Conservation (phyloP, 2,888 invertebrate genomes). For the Pardosa pseudoannulata region DNA sequence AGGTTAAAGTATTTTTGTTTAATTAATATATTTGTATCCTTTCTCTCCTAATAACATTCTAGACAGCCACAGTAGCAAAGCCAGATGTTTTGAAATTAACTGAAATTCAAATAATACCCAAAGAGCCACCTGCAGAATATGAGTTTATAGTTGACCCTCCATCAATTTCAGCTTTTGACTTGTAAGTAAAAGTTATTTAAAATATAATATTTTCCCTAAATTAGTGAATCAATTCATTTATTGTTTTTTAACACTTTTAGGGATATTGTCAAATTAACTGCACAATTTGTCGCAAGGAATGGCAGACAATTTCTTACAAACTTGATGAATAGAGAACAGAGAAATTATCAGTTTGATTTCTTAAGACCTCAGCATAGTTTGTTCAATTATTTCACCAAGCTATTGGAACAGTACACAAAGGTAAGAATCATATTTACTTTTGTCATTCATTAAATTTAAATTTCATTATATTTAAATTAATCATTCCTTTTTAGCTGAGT, state of each 20-base stretch:
- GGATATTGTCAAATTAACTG: constrained; percentile 97
- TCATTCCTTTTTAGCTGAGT: too few relatives aligned
- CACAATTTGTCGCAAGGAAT: constrained; percentile 98
- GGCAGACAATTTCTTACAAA: constrained; percentile 98
- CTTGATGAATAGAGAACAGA: constrained; percentile 97
- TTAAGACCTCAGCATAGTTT: constrained; percentile 98
- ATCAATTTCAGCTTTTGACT: constrained; percentile 96
- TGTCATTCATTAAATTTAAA: too few relatives aligned
- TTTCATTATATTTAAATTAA: too few relatives aligned
- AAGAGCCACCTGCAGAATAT: constrained; percentile 93
- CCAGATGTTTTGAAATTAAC: constrained; percentile 78
- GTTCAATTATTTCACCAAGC: constrained; percentile 98
- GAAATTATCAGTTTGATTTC: constrained; percentile 99
- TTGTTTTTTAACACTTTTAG: constrained; percentile 78
- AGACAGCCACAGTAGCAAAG: constrained; percentile 35
- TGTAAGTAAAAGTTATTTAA: constrained; percentile 81
- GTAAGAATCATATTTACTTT: constrained; percentile 77
- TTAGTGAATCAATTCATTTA: too few relatives aligned
- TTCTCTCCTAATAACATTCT: background rate
- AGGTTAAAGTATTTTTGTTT: too few relatives aligned
- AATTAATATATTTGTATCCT: too few relatives aligned
- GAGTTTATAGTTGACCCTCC: constrained; percentile 98
- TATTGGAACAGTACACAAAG: constrained; percentile 99
- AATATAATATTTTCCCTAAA: background rate
- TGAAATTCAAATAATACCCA: constrained; percentile 90